phyloP scores from a whole-genome alignment of 2,797 vertebrate species.

The Enteromius argenteus region DNA sequence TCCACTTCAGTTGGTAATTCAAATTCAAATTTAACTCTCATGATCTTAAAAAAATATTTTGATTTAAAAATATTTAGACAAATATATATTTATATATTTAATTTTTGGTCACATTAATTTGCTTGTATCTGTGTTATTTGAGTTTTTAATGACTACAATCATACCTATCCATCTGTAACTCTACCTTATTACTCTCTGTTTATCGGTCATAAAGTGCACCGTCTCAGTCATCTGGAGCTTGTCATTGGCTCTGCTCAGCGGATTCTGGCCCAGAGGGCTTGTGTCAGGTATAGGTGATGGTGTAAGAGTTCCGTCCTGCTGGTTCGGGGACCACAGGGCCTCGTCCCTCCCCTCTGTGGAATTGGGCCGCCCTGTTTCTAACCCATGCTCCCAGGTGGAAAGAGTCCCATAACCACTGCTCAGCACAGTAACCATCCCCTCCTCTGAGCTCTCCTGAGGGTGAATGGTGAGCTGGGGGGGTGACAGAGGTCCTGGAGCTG shows the following conservation, averaged over 20 bases:
- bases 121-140: not conserved
- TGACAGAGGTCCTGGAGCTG: conserved; percentile 66
- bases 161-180: conserved; percentile 24
- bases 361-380: conserved; percentile 60
- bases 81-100: not conserved
- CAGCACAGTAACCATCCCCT: conserved; percentile 75
- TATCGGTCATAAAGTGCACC: conserved; percentile 55
- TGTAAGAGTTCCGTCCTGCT: conserved; percentile 55
- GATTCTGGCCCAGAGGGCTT: conserved; percentile 44
- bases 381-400: conserved; percentile 77
- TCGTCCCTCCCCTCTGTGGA: conserved; percentile 55
- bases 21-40: too few relatives aligned
- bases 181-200: conserved; percentile 72
- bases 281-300: conserved; percentile 51
- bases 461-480: conserved; percentile 58
- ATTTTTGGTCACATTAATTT: not conserved
- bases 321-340: conserved; percentile 53
- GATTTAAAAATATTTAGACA: not conserved
- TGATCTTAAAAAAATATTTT: too few relatives aligned
- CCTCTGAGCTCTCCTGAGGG: conserved; percentile 67
- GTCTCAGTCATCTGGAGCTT: conserved; percentile 31
- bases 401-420: conserved; percentile 90
- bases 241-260: conserved; percentile 48
- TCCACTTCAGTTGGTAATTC: too few relatives aligned
- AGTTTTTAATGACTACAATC: not conserved